Conservation (phyloP, 2,113 vertebrate species). For the Gymnocephalus cernua region DNA sequence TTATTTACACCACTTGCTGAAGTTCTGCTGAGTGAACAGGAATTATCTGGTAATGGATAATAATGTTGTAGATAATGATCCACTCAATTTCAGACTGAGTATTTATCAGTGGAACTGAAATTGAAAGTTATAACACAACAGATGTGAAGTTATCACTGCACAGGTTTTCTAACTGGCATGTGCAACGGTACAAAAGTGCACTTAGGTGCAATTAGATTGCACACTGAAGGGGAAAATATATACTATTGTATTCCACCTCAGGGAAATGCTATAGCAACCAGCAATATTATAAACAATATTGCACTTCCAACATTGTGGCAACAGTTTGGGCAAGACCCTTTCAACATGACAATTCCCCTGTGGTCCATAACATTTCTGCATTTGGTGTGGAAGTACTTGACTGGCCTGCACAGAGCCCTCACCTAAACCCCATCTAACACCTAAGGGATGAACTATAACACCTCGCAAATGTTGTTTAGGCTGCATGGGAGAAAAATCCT, state of each 20-base stretch:
- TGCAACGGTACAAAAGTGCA: not conserved
- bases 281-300: not conserved
- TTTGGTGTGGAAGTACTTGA: not conserved
- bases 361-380: not conserved
- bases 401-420: not conserved
- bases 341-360: not conserved
- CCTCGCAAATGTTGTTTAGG: not conserved
- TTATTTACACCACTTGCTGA: constrained; percentile 51
- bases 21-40: constrained; percentile 6
- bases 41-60: constrained; percentile 24
- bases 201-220: not conserved
- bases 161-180: not conserved
- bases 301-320: not conserved
- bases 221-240: not conserved
- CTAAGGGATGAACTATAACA: not conserved
- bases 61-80: constrained; percentile 26
- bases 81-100: not conserved
- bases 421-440: too few relatives aligned
- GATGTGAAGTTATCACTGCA: not conserved
- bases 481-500: too few relatives aligned
- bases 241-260: not conserved
- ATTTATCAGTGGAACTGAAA: constrained; percentile 7
- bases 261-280: not conserved
- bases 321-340: not conserved
- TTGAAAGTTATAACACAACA: constrained; percentile 8